Base-by-base conservation (phyloP, 2,888 invertebrate species). In the Clivina fossor region DNA sequence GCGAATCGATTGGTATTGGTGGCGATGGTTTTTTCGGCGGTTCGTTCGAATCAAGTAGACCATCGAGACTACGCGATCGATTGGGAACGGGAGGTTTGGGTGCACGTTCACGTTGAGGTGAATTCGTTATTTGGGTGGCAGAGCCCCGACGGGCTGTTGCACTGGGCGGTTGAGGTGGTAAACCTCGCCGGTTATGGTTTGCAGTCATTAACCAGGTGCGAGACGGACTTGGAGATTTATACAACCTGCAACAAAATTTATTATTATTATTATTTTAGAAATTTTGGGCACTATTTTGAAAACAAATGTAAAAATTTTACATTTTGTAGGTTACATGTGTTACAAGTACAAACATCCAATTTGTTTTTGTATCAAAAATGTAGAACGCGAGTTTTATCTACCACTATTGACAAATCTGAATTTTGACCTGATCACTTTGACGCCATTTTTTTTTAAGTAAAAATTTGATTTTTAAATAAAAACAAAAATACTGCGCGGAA, bases 221-320 rank as follows among this genome's bases (percentile, higher is more conserved):
- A 64, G 80, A 79, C 66, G 84, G 84, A 75, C 81, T 83, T 64
- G 82, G 79, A 63, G 84, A 81, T 73, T 84, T 83, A 70, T 80
- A 80, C 74, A 81, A 80, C 78, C 83, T 84, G 74, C 1, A 74
- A 74, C 53, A 61, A n/a, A n/a, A 35, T 35, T 8, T 16, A 35
- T 8, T 8, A 35, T 13, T 35, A 16, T 5, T 13, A 13, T 35
- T 13, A 11, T 35, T 16, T 35, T 13, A 13, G 2, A 4, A 9
- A 44, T 16, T 41, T 28, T 8, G 13, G 11, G 24, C 20, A 18
- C 11, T 15, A 51, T 28, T 18, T 4, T n/a, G 11, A n/a, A 2
- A 35, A 50, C 49, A 16, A 49, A 35, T 50, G 16, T 20, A 51
- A n/a, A 26, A 16, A n/a, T n/a, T n/a, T n/a, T n/a, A n/a, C n/a